A percentile compares a stretch with the other conserved stretches of the same genome.
Evolutionary conservation across 2,797 vertebrate genomes (phyloP).

Genomic region (Agapornis canus): DNA sequence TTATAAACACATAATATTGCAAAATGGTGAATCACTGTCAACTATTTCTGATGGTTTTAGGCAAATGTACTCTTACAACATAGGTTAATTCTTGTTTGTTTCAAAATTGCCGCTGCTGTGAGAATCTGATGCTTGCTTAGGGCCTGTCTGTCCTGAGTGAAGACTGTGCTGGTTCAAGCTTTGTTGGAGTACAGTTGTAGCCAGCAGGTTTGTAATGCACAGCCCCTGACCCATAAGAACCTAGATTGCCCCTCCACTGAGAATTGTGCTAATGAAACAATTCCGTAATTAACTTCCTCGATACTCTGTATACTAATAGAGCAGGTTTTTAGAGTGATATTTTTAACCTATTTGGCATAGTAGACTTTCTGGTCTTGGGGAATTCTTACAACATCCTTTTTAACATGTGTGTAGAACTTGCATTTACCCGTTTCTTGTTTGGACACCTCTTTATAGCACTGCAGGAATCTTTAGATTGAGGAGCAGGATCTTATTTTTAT

Average conservation of each 20-base stretch:
- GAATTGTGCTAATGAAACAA: slow-evolving; percentile 34
- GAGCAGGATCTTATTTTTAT: slow-evolving; percentile 43
- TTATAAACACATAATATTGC: background rate
- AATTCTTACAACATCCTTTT: slow-evolving; percentile 27
- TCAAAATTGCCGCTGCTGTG: slow-evolving; percentile 28
- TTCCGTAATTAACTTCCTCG: background rate
- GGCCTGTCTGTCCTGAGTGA: background rate
- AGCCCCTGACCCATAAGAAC: background rate
- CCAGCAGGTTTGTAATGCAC: background rate
- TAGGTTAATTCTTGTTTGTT: slow-evolving; percentile 23
- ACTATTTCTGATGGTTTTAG: background rate
- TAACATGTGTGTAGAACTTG: slow-evolving; percentile 1
- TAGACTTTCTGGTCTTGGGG: background rate
- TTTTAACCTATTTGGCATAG: slow-evolving; percentile 3
- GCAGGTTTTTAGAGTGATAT: background rate
- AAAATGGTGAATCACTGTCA: background rate
- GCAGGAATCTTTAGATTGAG: slow-evolving; percentile 29
- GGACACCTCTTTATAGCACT: slow-evolving; percentile 1
- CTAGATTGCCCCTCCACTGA: background rate
- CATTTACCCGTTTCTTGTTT: slow-evolving; percentile 37
- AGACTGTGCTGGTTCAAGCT: background rate
- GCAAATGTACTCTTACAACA: background rate
- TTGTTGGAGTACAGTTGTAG: slow-evolving; percentile 37
- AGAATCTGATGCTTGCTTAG: slow-evolving; percentile 35
- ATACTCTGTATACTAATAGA: background rate